Conservation (phyloP, 2,888 invertebrate species). For the Harpalus rufipes region DNA sequence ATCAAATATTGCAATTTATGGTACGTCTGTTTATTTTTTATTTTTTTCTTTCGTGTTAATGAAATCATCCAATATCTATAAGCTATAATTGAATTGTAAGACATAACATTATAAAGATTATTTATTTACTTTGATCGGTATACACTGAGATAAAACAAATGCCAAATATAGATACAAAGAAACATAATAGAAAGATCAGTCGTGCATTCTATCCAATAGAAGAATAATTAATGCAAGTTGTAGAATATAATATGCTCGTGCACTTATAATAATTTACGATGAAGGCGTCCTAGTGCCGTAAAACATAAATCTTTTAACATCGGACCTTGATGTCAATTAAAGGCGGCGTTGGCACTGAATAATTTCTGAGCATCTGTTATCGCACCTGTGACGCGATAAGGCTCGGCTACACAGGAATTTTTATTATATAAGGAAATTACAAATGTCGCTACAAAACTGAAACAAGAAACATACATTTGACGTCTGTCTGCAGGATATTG, state of each 20-base stretch:
- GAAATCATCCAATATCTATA: no score
- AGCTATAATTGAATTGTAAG: background rate
- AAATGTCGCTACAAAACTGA: no score
- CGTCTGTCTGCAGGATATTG: no score
- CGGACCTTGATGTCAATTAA: constrained; percentile 54
- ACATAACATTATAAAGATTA: background rate
- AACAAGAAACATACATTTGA: no score
- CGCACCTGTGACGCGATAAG: constrained; percentile 30
- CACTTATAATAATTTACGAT: constrained; percentile 52
- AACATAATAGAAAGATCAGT: constrained; percentile 34
- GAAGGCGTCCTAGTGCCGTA: constrained; percentile 4
- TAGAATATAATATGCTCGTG: constrained; percentile 25
- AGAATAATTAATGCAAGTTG: constrained; percentile 33
- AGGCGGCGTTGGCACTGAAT: constrained; percentile 51
- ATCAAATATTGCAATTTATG: no score
- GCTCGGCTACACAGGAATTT: background rate
- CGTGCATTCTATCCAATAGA: constrained; percentile 9
- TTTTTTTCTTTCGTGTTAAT: no score
- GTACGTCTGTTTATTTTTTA: no score
- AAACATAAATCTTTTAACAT: constrained; percentile 51
- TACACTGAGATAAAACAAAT: constrained; percentile 23
- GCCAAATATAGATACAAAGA: constrained; percentile 20
- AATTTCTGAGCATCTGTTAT: constrained; percentile 38
- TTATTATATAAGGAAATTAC: no score
- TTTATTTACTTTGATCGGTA: background rate